phyloP scores from a whole-genome alignment of 1,140 invertebrate species.

The Trachymyrmex cornetzi region DNA sequence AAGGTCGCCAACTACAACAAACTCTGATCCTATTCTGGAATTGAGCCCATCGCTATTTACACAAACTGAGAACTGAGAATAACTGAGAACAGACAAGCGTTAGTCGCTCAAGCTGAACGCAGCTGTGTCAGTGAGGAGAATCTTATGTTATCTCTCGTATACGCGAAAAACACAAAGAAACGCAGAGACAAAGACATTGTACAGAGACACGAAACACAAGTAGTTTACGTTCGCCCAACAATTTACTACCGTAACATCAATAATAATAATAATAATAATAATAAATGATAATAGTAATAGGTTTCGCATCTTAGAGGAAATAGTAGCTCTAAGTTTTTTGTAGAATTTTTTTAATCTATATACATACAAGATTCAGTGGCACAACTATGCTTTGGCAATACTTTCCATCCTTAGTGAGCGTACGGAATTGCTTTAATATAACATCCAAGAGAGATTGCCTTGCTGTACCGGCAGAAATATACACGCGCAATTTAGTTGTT shows the following conservation, averaged over 20 bases:
- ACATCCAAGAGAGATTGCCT: slow-evolving; percentile 50
- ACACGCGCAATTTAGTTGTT: slow-evolving; percentile 69
- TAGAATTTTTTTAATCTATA: slow-evolving; percentile 65
- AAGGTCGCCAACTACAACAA: slow-evolving; percentile 84
- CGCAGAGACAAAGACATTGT: slow-evolving; percentile 10
- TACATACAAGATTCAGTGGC: slow-evolving; percentile 44
- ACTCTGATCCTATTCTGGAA: slow-evolving; percentile 85
- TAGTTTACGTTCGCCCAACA: slow-evolving; percentile 53
- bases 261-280: slow-evolving; percentile 43
- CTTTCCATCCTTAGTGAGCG: slow-evolving; percentile 54
- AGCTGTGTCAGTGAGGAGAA: slow-evolving; percentile 18
- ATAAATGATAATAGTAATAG: slow-evolving; percentile 34
- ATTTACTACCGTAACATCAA: slow-evolving; percentile 59
- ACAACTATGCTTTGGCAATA: slow-evolving; percentile 63
- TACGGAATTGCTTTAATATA: slow-evolving; percentile 77
- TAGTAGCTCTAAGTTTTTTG: slow-evolving; percentile 55
- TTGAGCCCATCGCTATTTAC: slow-evolving; percentile 80
- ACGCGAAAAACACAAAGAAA: slow-evolving; percentile 13
- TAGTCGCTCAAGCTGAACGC: slow-evolving; percentile 40
- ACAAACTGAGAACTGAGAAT: slow-evolving; percentile 1
- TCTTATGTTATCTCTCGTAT: slow-evolving; percentile 39
- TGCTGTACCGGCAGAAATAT: slow-evolving; percentile 57
- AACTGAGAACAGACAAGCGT: slow-evolving; percentile 13
- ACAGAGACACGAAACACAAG: slow-evolving; percentile 43
- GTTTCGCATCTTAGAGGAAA: slow-evolving; percentile 54